Conservation (phyloP, 2,113 vertebrate genomes). For the Apteryx owenii region DNA sequence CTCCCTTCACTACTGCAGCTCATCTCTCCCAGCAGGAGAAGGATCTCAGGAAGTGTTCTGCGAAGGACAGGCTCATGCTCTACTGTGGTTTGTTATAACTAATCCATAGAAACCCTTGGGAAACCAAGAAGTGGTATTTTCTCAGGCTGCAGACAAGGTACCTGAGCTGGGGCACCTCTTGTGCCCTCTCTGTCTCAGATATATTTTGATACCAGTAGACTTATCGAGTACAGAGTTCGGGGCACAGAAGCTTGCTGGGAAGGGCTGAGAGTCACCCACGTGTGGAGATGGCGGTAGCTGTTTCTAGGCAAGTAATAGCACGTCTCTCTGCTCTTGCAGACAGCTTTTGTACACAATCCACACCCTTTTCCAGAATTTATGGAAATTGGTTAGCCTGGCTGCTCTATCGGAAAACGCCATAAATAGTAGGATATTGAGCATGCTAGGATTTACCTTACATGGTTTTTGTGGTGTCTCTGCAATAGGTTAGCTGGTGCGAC, state of each 20-base stretch:
- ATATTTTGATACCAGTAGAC: no score
- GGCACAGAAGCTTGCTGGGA: not conserved
- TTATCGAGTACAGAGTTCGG: no score
- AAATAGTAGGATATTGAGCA: not conserved
- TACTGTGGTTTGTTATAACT: not conserved
- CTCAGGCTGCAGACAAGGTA: not conserved
- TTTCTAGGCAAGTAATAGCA: not conserved
- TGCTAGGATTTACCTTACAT: not conserved
- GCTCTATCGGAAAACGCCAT: not conserved
- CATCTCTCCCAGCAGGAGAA: not conserved
- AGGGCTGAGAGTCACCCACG: no score
- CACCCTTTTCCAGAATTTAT: not conserved
- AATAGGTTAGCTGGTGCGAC: not conserved
- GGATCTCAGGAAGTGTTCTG: not conserved
- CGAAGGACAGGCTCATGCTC: not conserved
- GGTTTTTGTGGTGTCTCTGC: not conserved
- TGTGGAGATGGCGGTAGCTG: not conserved
- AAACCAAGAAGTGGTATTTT: not conserved
- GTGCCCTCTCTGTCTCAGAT: fast-evolving
- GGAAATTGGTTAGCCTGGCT: not conserved
- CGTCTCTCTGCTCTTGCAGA: not conserved
- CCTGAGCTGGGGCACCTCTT: not conserved
- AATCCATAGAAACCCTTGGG: not conserved
- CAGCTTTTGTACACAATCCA: not conserved
- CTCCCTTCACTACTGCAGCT: not conserved